Evolutionary conservation across 1,140 invertebrate species (phyloP), one percentile per base, ranked within the genome.

Genomic region (Atta cephalotes): DNA sequence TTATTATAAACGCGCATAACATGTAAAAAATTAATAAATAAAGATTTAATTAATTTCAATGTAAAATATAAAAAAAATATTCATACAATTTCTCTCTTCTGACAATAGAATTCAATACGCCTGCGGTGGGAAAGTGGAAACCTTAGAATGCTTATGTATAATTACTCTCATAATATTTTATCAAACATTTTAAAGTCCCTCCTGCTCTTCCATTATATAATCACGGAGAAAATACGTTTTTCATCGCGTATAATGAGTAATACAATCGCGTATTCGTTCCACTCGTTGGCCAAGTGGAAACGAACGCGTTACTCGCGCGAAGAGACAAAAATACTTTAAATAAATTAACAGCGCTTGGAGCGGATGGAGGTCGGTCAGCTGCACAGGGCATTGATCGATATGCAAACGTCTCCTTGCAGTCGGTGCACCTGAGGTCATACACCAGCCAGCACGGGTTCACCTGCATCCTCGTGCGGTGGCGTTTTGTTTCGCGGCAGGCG

Each of bases 381-480:
- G 84, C 35, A 28, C 51, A 85, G 80, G 86, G 74, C 88, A 90
- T 90, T 89, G 90, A 89, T 91, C 90, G 89, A 91, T 91, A 91
- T 87, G 87, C 90, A 85, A 91, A 90, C 90, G 85, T 91, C 81
- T 91, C 85, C 77, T 74, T 16, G 51, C 53, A 86, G 84, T 80
- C 74, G 88, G 74, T 88, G 88, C 90, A 91, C 89, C 87, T 90
- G 87, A 90, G 90, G 89, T 91, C 89, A 91, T 89, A 91, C 87
- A 66, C 87, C 31, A 85, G 60, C 76, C 71, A 60, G 71, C 87
- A 7, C 35, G 68, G 28, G 79, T 45, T 66, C 70, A 88, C 88
- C 88, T 81, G 84, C 78, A 70, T 82, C 71, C 85, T 79, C 76
- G 53, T 60, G 80, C 70, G 39, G 56, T 21, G 56, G 80, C 45